Conservation (phyloP, 2,888 invertebrate species). For the Muschampia plurimacula region DNA sequence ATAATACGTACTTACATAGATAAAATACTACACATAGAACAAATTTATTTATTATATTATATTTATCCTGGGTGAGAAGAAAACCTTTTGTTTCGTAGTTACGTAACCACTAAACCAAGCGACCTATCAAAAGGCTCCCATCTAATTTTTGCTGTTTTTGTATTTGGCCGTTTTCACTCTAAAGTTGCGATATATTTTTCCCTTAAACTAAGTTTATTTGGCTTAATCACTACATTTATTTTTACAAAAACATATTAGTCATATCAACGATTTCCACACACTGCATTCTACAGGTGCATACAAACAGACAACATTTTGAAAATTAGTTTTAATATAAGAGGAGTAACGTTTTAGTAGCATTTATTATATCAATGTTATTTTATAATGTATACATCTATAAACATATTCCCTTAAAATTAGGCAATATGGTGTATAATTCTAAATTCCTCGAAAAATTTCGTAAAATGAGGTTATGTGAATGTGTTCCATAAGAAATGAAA, state of each 20-base stretch:
- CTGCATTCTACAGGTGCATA: conserved; percentile 7
- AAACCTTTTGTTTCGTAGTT: too few species aligned
- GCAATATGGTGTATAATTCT: conserved; percentile 42
- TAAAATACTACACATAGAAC: too few species aligned
- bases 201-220: not conserved
- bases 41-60: too few species aligned
- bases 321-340: conserved; percentile 31
- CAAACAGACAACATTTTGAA: conserved; percentile 31
- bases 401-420: conserved; percentile 44
- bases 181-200: not conserved
- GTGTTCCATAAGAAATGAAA: conserved; percentile 9
- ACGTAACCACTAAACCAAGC: too few species aligned
- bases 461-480: conserved; percentile 42
- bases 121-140: too few species aligned
- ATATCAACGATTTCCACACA: conserved; percentile 31
- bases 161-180: not conserved
- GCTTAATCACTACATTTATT: not conserved
- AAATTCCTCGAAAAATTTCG: conserved; percentile 51
- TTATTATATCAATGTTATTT: conserved; percentile 8
- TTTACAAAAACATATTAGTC: conserved; percentile 5
- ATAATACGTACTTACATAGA: too few species aligned
- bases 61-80: too few species aligned
- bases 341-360: conserved; percentile 2
- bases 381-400: conserved; percentile 13
- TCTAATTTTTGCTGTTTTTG: not conserved